These are phyloP conservation scores for Sapajus apella DNA, from an alignment of 2,113 vertebrate species.

Conservation along the genomic window DNA sequence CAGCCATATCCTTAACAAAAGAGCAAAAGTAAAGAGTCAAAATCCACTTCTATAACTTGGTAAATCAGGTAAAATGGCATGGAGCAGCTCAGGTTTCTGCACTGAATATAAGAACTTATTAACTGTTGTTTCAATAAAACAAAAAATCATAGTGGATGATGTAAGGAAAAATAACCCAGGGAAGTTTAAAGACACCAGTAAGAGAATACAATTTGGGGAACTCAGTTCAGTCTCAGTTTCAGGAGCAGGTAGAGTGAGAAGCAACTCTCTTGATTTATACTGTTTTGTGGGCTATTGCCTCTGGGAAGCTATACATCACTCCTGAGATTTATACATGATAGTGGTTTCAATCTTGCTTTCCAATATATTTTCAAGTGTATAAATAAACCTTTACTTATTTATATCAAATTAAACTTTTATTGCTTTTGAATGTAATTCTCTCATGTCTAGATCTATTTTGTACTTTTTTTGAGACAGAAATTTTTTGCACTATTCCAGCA, in stretches of 20 bases:
- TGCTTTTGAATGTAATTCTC: constrained; percentile 27
- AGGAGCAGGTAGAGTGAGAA: not conserved
- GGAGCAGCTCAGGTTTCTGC: not conserved
- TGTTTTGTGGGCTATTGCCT: not conserved
- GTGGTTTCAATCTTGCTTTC: not conserved
- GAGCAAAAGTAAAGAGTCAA: not conserved
- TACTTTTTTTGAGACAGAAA: no score
- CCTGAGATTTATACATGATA: not conserved
- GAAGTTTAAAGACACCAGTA: not conserved
- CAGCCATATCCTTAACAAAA: not conserved
- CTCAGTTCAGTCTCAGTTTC: not conserved
- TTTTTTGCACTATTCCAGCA: no score
- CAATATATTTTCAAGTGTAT: constrained; percentile 20
- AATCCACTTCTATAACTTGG: not conserved
- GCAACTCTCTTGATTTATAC: not conserved
- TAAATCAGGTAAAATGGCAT: not conserved
- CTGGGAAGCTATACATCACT: not conserved
- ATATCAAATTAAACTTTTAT: not conserved
- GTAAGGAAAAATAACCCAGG: not conserved
- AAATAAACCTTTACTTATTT: not conserved
- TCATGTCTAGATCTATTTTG: not conserved
- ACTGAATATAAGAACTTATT: not conserved
- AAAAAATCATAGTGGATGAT: not conserved
- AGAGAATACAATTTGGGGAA: not conserved
- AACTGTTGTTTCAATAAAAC: not conserved